Percentiles rank a stretch among this genome's conserved stretches.
phyloP scores from a whole-genome alignment of 2,888 invertebrate species.

The Hermaeophaga mercurialis region DNA sequence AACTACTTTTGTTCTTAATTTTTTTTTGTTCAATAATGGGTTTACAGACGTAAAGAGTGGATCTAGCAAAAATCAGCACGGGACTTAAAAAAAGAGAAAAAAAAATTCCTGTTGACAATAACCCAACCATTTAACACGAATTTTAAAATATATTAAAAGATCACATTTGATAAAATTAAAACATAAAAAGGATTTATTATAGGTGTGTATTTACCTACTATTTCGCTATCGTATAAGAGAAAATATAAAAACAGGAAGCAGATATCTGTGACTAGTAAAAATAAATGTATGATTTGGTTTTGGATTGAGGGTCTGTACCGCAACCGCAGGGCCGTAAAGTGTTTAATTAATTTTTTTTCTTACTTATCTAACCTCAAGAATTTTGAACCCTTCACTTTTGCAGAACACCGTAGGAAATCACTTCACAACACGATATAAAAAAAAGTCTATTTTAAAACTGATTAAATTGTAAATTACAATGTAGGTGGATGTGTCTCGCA shows the following conservation, averaged over 20 bases:
- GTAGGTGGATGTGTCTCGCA: too few relatives aligned
- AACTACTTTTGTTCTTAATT: too few relatives aligned
- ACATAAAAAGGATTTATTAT: background rate
- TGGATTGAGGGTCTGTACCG: background rate
- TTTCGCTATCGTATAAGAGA: slow-evolving; percentile 2
- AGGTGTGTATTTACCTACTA: slow-evolving; percentile 1
- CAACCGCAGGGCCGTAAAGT: background rate
- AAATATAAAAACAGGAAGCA: slow-evolving; percentile 11
- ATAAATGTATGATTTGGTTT: slow-evolving; percentile 12
- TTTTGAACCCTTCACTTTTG: slow-evolving; percentile 1
- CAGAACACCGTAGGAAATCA: too few relatives aligned
- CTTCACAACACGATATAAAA: too few relatives aligned
- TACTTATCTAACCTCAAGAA: background rate
- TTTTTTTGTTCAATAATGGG: too few relatives aligned
- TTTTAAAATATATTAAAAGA: background rate
- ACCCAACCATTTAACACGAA: background rate
- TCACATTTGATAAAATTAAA: background rate
- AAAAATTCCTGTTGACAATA: too few relatives aligned
- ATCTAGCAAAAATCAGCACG: too few relatives aligned
- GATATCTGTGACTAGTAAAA: slow-evolving; percentile 6
- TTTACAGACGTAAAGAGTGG: too few relatives aligned
- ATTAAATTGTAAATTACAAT: too few relatives aligned
- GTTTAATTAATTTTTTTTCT: background rate
- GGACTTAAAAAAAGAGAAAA: too few relatives aligned
- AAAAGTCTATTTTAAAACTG: too few relatives aligned